phyloP scores from a whole-genome alignment of 2,888 invertebrate species.

The Xanthia icteritia region DNA sequence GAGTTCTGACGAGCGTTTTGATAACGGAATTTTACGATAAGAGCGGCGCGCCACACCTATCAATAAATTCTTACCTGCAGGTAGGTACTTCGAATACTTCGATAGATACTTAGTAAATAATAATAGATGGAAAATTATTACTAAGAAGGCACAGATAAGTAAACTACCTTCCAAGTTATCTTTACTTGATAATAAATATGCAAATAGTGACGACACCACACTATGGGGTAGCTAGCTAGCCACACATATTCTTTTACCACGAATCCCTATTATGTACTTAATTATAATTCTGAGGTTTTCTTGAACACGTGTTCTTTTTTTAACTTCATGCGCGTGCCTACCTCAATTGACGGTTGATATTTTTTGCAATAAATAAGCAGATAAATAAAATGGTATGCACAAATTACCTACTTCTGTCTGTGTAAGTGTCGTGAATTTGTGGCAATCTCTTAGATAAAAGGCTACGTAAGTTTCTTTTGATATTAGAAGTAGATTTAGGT shows the following conservation, averaged over 20 bases:
- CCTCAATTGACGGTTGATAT: constrained; percentile 3
- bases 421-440: neutral
- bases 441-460: neutral
- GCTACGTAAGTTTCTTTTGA: too few species aligned
- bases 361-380: neutral
- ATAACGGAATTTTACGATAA: constrained; percentile 67
- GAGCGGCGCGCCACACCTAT: constrained; percentile 62
- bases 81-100: neutral
- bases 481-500: neutral
- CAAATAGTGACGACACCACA: constrained; percentile 3
- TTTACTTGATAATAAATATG: neutral
- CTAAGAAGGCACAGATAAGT: constrained; percentile 21
- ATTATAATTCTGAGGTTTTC: neutral
- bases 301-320: constrained; percentile 18
- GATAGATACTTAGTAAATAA: constrained; percentile 28
- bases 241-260: neutral
- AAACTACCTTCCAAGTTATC: constrained; percentile 8
- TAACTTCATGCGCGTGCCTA: neutral
- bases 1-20: constrained; percentile 61
- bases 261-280: neutral
- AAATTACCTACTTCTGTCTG: neutral
- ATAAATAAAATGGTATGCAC: neutral
- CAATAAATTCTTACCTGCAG: constrained; percentile 51
- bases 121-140: constrained; percentile 24
- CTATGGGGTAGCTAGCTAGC: neutral